Percentiles rank a stretch among this genome's conserved stretches.
These are phyloP conservation scores for Pangasianodon gigas DNA, from an alignment of 2,113 vertebrate species.

Conservation along the genomic window DNA sequence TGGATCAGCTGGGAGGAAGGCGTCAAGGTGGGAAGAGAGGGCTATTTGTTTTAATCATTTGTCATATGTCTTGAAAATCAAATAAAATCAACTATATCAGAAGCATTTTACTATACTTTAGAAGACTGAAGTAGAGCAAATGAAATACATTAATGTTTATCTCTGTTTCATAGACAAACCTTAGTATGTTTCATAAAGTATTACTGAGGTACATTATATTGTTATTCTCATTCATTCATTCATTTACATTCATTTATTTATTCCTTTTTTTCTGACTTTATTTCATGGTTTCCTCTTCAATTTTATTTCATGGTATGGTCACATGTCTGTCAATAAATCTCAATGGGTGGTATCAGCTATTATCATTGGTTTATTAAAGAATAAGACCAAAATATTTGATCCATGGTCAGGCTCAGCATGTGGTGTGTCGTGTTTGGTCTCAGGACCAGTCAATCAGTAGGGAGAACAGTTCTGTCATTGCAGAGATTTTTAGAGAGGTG, in stretches of 20 bases:
- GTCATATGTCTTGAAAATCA: not conserved
- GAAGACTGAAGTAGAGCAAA: not conserved
- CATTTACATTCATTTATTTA: not conserved
- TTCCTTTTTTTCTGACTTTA: not conserved
- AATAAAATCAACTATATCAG: not conserved
- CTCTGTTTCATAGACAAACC: not conserved
- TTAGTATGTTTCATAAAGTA: not conserved
- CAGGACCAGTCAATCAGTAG: not conserved
- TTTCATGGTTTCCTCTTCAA: not conserved
- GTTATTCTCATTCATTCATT: not conserved
- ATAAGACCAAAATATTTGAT: not conserved
- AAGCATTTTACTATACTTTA: not conserved
- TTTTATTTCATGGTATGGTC: not conserved
- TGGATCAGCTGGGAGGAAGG: constrained; percentile 99
- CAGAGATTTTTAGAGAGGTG: too few relatives aligned
- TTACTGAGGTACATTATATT: not conserved
- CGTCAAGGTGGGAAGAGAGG: constrained; percentile 81
- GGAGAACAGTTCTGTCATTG: not conserved
- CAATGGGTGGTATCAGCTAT: not conserved
- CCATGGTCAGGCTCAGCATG: not conserved
- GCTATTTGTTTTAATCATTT: not conserved
- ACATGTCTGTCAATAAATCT: not conserved
- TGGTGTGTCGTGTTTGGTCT: not conserved
- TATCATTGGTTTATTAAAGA: not conserved
- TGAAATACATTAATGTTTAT: not conserved